These are phyloP conservation scores for Pseudococcus longispinus DNA, from an alignment of 2,888 invertebrate genomes.

Conservation along the genomic window DNA sequence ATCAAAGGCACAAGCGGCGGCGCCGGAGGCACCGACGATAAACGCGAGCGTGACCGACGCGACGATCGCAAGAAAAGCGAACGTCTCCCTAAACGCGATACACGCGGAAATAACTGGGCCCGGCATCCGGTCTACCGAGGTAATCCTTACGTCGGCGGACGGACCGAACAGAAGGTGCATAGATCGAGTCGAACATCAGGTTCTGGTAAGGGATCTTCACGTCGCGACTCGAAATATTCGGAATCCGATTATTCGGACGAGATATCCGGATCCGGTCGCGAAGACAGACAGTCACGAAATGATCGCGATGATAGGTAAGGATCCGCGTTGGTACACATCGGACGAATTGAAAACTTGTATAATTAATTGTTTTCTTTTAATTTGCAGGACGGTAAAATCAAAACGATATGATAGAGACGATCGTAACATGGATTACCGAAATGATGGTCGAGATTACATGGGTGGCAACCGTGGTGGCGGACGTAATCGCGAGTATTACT, in stretches of 20 bases:
- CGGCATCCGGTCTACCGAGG: conserved; percentile 44
- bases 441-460: conserved; percentile 46
- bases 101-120: conserved; percentile 30
- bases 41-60: neutral
- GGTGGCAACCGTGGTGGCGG: conserved; percentile 28
- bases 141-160: conserved; percentile 20
- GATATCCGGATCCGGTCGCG: conserved; percentile 48
- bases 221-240: conserved; percentile 49
- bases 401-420: conserved; percentile 54
- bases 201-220: neutral
- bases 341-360: neutral
- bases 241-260: conserved; percentile 53
- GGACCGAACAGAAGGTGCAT: conserved; percentile 2
- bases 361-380: neutral
- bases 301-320: conserved; percentile 39
- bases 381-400: neutral
- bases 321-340: neutral
- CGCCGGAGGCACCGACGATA: neutral
- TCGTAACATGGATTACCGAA: conserved; percentile 48
- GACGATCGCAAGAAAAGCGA: conserved; percentile 45
- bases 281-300: conserved; percentile 20
- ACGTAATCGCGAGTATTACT: conserved; percentile 46
- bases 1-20: neutral
- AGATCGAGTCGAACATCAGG: neutral
- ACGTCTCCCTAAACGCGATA: conserved; percentile 11